Conservation (phyloP, 2,797 vertebrate genomes). For the Malacoctenus gilli region DNA sequence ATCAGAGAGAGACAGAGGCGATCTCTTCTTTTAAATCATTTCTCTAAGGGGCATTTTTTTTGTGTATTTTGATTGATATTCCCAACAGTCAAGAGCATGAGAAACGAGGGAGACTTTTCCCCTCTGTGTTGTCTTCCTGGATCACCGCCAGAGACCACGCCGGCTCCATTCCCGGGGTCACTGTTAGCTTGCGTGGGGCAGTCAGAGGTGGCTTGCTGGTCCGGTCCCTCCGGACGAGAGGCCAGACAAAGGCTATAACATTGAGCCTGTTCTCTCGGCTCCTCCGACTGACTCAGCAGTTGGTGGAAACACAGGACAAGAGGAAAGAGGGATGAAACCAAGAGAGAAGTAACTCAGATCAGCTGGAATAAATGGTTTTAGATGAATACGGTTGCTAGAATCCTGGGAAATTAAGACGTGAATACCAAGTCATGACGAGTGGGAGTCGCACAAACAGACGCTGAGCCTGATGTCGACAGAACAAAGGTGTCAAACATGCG, state of each 20-base stretch:
- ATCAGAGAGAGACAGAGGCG: background rate
- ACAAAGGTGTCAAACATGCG: no score
- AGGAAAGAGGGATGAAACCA: background rate
- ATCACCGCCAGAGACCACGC: conserved; percentile 17
- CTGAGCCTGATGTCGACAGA: no score
- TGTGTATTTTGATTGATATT: conserved; percentile 7
- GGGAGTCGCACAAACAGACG: no score
- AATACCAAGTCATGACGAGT: no score
- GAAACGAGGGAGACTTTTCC: conserved; percentile 1
- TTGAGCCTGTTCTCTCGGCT: conserved; percentile 25
- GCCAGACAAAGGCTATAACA: conserved; percentile 37
- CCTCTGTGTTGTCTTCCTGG: conserved; percentile 4
- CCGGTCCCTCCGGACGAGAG: conserved; percentile 26
- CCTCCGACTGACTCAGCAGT: conserved; percentile 38
- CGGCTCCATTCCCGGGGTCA: conserved; percentile 23
- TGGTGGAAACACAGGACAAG: conserved; percentile 23
- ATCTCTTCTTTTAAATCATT: background rate
- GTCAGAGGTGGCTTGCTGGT: conserved; percentile 46
- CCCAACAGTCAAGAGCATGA: no score
- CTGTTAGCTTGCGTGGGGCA: conserved; percentile 15
- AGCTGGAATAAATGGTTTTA: no score
- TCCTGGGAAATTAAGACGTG: no score
- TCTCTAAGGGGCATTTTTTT: background rate
- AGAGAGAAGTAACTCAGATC: no score
- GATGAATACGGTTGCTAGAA: no score